Base-by-base conservation (phyloP, 1,140 invertebrate genomes). In the Palaemon carinicauda region DNA sequence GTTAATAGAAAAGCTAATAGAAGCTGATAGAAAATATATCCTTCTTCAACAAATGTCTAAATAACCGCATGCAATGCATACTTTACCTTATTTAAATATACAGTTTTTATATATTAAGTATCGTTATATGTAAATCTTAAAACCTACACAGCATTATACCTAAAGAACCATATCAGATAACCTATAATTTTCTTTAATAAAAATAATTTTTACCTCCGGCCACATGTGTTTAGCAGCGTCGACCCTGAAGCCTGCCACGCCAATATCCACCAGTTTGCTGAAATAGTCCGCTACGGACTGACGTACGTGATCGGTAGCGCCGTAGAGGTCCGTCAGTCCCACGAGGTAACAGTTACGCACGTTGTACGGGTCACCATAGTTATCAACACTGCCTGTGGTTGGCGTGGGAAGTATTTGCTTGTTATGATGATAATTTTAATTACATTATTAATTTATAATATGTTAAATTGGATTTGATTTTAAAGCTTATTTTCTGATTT, bases 231-330 rank as follows among this genome's bases (percentile, higher is more conserved):
- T 93, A 19, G 92, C 88, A 51, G 93, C 93, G 87, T 93, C 93
- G 29, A 93, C 83, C 60, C 93, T 91, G 91, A 96, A 96, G 53
- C 96, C 96, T 90, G 96, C 96, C 2, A 97, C 95, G 21, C 97
- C 97, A 71, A 94, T 90, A 54, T 94, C 93, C 77, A 97, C 94
- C 1, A 96, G 91, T 33, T 92, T 91, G 91, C 96, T 96, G 91
- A 97, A 90, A 90, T 94, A 95, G 1, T 93, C 93, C 19, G 94
- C 91, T 21, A 96, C 94, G 91, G 94, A 95, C 0, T 91, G 90
- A 78, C 94, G 92, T 0, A 97, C 96, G 88, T 95, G 93, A 65
- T 94, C 93, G 89, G 91, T 91, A 17, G 91, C 91, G 52, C 95
- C 94, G 90, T 96, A 93, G 83, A 98, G 93, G 91, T 97, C 96